Conservation (phyloP, 1,140 invertebrate genomes). For the Saxidomus purpurata region DNA sequence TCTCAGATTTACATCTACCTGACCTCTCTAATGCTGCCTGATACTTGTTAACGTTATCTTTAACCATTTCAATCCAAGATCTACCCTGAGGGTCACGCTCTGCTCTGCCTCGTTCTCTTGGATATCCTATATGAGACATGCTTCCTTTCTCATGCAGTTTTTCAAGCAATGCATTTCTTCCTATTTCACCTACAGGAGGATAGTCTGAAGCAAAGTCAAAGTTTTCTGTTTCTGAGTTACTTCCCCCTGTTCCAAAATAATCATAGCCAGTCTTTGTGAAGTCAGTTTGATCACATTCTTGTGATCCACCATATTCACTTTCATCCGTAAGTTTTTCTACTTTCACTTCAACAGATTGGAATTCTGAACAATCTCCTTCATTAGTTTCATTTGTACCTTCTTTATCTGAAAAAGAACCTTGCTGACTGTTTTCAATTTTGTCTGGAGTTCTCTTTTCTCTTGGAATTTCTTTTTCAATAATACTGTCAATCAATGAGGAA, state of each 20-base stretch:
- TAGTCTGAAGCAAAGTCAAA: no score
- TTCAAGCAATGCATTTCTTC: conserved; percentile 1
- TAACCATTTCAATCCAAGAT: conserved; percentile 58
- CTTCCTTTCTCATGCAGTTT: conserved; percentile 20
- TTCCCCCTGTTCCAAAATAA: not conserved
- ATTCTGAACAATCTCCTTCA: not conserved
- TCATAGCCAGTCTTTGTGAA: not conserved
- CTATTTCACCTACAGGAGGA: not conserved
- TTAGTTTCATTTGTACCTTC: not conserved
- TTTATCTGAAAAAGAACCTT: not conserved
- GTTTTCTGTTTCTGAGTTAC: conserved; percentile 9
- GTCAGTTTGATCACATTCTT: not conserved
- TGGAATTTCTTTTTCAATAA: conserved; percentile 52
- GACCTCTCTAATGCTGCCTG: conserved; percentile 45
- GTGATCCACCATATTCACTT: conserved; percentile 10
- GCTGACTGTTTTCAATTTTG: not conserved
- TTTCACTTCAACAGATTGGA: conserved; percentile 16
- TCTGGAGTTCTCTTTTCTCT: not conserved
- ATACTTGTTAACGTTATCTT: conserved; percentile 60
- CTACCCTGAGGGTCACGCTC: not conserved
- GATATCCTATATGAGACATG: not conserved
- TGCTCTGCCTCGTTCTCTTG: not conserved
- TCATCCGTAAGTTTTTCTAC: conserved; percentile 24
- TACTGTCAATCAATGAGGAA: conserved; percentile 3
- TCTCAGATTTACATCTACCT: not conserved